Base-by-base conservation (phyloP, 2,797 vertebrate species). In the Loriculus beryllinus region DNA sequence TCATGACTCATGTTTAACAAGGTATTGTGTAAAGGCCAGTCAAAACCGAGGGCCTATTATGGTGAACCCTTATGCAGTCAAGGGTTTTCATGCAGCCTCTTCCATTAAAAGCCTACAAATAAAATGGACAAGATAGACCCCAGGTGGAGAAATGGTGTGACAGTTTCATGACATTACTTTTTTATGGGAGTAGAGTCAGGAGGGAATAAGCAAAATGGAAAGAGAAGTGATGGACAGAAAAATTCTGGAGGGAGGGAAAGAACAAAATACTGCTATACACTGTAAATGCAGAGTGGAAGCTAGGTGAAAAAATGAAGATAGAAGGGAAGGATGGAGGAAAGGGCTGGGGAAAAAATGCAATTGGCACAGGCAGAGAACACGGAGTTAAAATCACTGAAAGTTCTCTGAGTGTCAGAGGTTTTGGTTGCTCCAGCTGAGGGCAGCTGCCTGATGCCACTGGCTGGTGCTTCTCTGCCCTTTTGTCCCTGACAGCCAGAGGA, bases 101-200 rank as follows among this genome's bases (percentile, higher is more conserved):
- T 83, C 54, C 49, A 86, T 69, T 78, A 77, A 86, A 67, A 59
- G n/a, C 65, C 72, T 63, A 65, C 72, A 40, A 88, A 92, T 69
- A 86, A 81, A 93, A 94, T 56, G 67, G 88, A 88, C 87, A 91
- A 92, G 93, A 93, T 67, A 95, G 85, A 95, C 70, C 76, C 91
- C 91, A 96, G 90, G 62, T 76, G 91, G 80, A 95, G 91, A 93
- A 95, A 90, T 6, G 69, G 54, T 49, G 76, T 78, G 96, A 91
- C 45, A 37, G 35, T 90, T 86, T 49, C 62, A 78, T 25, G 14
- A 54, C 16, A 42, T 3, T 52, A 57, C 39, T 47, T 45, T 80
- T 91, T 83, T 16, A 81, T 10, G 25, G 28, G n/a, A 75, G 35
- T 6, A 65, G 28, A 80, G 45, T 75, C 35, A 71, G 40, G n/a